Base-by-base conservation (phyloP, 2,888 invertebrate genomes). In the Drosophila paracracens region DNA sequence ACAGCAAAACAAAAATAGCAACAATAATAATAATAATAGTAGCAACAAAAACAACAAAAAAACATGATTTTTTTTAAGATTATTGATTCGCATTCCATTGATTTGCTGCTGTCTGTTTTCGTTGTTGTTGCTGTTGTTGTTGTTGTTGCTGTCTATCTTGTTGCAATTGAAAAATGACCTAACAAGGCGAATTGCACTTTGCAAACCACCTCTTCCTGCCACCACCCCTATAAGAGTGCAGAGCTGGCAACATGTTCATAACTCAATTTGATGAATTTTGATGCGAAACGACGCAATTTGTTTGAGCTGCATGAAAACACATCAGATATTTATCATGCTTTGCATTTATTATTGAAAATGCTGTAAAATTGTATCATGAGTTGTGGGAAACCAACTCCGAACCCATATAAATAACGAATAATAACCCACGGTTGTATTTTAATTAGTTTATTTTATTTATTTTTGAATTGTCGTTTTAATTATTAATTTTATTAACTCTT, bases 61-160 rank as follows among this genome's bases (percentile, higher is more conserved):
- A 64, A 27, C 68, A 64, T 36, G 63, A 13, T 54, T 53, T 70
- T 70, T 72, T 59, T 74, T 40, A 60, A 70, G 72, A 73, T 89
- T 84, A 84, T 89, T 85, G 82, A 85, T 85, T 88, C 79, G 53
- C 90, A 89, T 88, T 84, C 74, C 90, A 85, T 73, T 73, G 90
- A 88, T 79, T 88, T 74, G 66, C 53, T 56, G 50, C 57, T 46
- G 48, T 11, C 36, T 59, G 36, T 60, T 50, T 51, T 38, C 51
- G 53, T 67, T 54, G 53, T 67, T 54, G 63, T 36, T 18, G 13
- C 2, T 25, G 31, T 4, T 31, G 29, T 2, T 51, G 21, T 50
- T 65, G 21, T 38, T 64, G 33, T 62, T 58, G 40, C 13, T 50
- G 40, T 59, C 43, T 56, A 35, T 53, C 31, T 74, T 43, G 35